These are phyloP conservation scores for Coracopsis vasa DNA, from an alignment of 2,113 vertebrate genomes.

Conservation along the genomic window DNA sequence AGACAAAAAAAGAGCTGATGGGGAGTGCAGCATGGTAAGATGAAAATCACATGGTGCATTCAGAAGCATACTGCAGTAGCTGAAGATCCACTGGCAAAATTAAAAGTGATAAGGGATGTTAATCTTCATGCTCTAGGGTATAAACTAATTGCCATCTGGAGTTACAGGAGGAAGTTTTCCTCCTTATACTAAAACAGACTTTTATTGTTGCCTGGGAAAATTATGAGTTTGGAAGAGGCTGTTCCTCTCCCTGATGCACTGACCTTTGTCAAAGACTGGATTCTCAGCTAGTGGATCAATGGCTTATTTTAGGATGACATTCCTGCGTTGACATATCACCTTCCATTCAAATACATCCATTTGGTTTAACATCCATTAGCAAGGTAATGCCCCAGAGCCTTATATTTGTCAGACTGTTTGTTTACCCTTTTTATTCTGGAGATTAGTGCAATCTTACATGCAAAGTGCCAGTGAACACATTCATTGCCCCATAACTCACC, in stretches of 20 bases:
- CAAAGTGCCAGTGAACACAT: background rate
- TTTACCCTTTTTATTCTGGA: conserved; percentile 39
- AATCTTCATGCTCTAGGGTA: conserved; percentile 68
- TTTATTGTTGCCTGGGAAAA: conserved; percentile 49
- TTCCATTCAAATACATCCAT: conserved; percentile 34
- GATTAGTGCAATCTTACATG: background rate
- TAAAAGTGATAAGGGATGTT: conserved; percentile 69
- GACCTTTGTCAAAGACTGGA: conserved; percentile 40
- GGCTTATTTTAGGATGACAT: conserved; percentile 36
- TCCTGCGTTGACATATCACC: conserved; percentile 38
- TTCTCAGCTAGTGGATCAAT: conserved; percentile 41
- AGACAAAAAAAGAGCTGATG: background rate
- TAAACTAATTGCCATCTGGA: conserved; percentile 72
- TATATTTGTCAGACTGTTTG: conserved; percentile 7
- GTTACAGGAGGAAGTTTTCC: conserved; percentile 32
- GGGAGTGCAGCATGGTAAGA: background rate
- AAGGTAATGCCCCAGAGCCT: conserved; percentile 25
- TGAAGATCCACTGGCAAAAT: conserved; percentile 64
- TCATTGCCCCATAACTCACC: background rate
- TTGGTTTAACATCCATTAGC: conserved; percentile 35
- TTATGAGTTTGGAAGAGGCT: conserved; percentile 16
- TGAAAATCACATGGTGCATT: background rate
- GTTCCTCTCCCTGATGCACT: conserved; percentile 20
- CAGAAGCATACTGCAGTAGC: conserved; percentile 27
- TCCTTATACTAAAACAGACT: background rate